Base-by-base conservation (phyloP, 2,797 vertebrate genomes). In the Manis pentadactyla region DNA sequence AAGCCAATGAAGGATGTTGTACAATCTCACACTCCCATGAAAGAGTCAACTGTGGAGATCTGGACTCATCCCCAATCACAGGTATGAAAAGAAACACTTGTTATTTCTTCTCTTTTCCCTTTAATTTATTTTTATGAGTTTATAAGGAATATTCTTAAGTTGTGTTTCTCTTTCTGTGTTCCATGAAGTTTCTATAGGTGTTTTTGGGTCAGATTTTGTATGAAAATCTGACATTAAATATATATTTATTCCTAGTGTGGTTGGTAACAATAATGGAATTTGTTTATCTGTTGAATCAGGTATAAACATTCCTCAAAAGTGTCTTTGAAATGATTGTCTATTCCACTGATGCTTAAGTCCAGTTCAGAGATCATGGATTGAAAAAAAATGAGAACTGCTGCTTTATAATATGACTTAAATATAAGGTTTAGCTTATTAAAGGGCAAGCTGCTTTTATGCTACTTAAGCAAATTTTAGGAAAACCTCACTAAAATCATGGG, bases 1-100 rank as follows among this genome's bases (percentile, higher is more conserved):
- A 91, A 97, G 95, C 34, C 69, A 87, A 53, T 90, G 92, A 89
- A 75, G 64, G 97, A 97, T 3, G 37, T 68, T 42, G 5, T 87
- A 7, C 42, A 27, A 87, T 83, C 92, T 81, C 34, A 11, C 27
- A 97, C 79, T 0, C 94, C 87, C 7, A 55, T 93, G 89, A 97
- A 93, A 87, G 83, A 95, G 17, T n/a, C 68, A 78, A 87, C 78
- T 83, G 59, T 96, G 74, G 94, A 96, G 55, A 83, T 96, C 71
- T 95, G 95, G 96, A 89, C 63, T 91, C 95, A 97, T 78, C 73
- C 92, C 1, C 83, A 96, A 61, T 49, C 84, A 90, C 93, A 97
- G 94, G 95, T 97, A 96, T 61, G 75, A 92, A 92, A 57, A 5
- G 25, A 39, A n/a, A 81, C 18, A 23, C 0, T 83, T 63, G 8